A percentile compares a stretch with the other conserved stretches of the same genome.
Conservation (phyloP, 2,113 vertebrate species). For the Cryptotis parvus region DNA sequence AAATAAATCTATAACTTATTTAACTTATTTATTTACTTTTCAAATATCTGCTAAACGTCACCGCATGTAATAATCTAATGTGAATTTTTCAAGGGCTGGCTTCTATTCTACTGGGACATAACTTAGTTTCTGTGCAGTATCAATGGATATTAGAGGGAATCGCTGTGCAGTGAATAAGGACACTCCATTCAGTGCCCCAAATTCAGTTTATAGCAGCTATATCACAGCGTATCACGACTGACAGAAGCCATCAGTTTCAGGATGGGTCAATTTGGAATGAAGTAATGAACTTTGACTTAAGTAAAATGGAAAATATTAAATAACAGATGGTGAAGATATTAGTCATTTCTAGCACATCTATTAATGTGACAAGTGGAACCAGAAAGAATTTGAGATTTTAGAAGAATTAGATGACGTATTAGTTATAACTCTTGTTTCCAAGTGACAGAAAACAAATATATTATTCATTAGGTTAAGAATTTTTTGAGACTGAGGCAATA, state of each 20-base stretch:
- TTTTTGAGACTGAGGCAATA: neutral
- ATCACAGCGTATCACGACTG: neutral
- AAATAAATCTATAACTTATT: neutral
- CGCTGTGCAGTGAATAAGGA: neutral
- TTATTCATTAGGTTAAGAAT: neutral
- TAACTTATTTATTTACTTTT: neutral
- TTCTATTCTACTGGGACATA: neutral
- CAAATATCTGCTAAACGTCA: neutral
- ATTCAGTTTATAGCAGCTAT: neutral
- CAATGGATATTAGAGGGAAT: neutral
- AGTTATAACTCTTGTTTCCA: slow-evolving; percentile 6
- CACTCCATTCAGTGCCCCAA: neutral
- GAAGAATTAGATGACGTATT: slow-evolving; percentile 8
- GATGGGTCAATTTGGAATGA: slow-evolving; percentile 18
- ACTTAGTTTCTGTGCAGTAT: neutral
- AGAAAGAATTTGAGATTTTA: neutral
- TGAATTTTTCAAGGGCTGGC: neutral
- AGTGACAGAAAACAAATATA: slow-evolving; percentile 3
- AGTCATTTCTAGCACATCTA: slow-evolving; percentile 22
- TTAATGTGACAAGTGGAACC: neutral
- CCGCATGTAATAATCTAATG: neutral
- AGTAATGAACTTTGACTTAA: slow-evolving; percentile 22
- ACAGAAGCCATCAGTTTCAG: slow-evolving; percentile 7
- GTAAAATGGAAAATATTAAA: slow-evolving; percentile 45
- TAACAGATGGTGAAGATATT: neutral